These are phyloP conservation scores for Pseudonaja textilis DNA, from an alignment of 2,113 vertebrate genomes.

Conservation along the genomic window DNA sequence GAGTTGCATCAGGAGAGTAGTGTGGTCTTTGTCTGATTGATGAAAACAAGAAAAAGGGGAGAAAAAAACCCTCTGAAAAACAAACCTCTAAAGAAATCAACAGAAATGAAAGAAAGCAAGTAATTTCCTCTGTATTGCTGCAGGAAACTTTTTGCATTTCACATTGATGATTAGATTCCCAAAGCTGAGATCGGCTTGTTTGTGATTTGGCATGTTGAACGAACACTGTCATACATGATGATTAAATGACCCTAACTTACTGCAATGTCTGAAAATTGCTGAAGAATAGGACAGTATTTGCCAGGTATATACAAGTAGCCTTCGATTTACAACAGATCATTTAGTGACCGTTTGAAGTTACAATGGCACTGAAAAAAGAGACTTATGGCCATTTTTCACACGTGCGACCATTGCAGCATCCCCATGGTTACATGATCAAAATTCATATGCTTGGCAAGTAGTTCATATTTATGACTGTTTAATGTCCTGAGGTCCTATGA, in stretches of 20 bases:
- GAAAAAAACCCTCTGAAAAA: not conserved
- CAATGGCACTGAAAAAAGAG: not conserved
- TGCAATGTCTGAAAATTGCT: not conserved
- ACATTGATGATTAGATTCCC: not conserved
- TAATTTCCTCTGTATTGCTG: not conserved
- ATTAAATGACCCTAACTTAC: not conserved
- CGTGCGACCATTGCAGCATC: not conserved
- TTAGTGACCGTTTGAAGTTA: not conserved
- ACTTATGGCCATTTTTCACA: not conserved
- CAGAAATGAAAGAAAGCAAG: not conserved
- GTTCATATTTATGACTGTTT: not conserved
- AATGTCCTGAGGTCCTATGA: not conserved
- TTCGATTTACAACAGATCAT: not conserved
- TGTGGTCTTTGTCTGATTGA: not conserved
- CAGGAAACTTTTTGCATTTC: not conserved
- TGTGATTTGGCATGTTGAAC: not conserved
- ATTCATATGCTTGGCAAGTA: not conserved
- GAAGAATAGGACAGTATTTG: not conserved
- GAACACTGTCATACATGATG: not conserved
- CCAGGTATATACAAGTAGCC: not conserved
- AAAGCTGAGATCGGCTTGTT: not conserved
- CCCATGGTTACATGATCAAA: not conserved
- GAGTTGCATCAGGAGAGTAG: not conserved
- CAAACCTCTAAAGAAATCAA: not conserved
- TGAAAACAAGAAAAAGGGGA: not conserved